Base-by-base conservation (phyloP, 2,888 invertebrate species). In the Tinea semifulvella region DNA sequence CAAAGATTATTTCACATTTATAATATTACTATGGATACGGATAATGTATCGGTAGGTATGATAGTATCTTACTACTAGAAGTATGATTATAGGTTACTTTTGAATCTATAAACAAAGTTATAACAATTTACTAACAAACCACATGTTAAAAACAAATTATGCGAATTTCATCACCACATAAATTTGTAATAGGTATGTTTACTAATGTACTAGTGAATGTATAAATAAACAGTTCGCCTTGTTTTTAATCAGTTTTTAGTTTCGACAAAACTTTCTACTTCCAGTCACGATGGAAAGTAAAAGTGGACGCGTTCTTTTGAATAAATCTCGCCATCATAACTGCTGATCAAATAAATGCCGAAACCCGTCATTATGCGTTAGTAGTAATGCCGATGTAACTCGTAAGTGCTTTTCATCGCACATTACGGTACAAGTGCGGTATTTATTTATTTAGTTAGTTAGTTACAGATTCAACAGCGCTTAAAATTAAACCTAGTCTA, bases 251-350 rank as follows among this genome's bases (percentile, higher is more conserved):
- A 31, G 31, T 31, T 31, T 31, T 31, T 31, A 38, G 19, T 18
- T 38, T 38, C 38, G 38, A 38, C 38, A 38, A 5, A 17, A 38
- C 38, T 38, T 38, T 38, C 38, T 38, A 38, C 38, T 16, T n/a
- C 38, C 8, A 19, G 38, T 38, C 38, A 19, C 38, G 17, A n/a
- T 38, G n/a, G 38, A 38, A 38, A 38, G 38, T 38, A 38, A 38
- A 38, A 38, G 38, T 38, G 38, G 38, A 17, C 11, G 31, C 13
- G 31, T 31, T 31, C 31, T 14, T 14, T 14, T 14, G 13, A 31
- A 31, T 31, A 11, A 14, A 31, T 13, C 31, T 11, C 31, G n/a
- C n/a, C n/a, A 11, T 31, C 14, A 31, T 14, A 11, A 31, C 13
- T 11, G 31, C 14, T 31, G 31, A 14, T 14, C 11, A 31, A 31